These are phyloP conservation scores for Heterotis niloticus DNA, from an alignment of 2,113 vertebrate species.

Conservation along the genomic window DNA sequence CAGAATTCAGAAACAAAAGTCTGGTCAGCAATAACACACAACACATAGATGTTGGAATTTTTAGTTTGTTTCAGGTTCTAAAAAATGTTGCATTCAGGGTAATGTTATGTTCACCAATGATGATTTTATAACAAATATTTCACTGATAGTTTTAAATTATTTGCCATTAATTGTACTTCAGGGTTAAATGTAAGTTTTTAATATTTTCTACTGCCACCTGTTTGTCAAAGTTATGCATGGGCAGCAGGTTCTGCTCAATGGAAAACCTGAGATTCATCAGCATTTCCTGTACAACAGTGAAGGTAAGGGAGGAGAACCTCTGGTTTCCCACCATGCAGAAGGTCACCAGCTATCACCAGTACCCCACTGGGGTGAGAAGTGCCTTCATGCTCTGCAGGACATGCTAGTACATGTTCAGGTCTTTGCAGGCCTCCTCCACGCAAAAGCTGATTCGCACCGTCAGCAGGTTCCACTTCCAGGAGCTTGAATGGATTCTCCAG, in stretches of 20 bases:
- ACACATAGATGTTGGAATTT: no score
- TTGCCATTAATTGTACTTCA: no score
- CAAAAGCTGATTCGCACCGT: constrained; percentile 58
- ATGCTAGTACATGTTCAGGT: constrained; percentile 37
- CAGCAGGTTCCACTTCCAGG: constrained; percentile 11
- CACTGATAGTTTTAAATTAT: no score
- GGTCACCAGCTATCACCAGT: constrained; percentile 48
- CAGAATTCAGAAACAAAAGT: no score
- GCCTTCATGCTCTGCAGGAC: constrained; percentile 44
- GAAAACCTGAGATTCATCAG: constrained; percentile 43
- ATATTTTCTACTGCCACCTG: background rate
- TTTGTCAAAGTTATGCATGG: background rate
- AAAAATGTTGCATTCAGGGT: no score
- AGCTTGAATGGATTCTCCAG: constrained; percentile 46
- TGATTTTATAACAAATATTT: no score
- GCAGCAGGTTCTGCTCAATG: constrained; percentile 34
- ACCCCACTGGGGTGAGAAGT: constrained; percentile 53
- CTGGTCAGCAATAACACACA: no score
- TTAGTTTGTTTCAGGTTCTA: no score
- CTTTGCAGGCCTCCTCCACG: constrained; percentile 54
- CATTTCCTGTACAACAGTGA: constrained; percentile 36
- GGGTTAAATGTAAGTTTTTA: no score
- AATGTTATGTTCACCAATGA: no score
- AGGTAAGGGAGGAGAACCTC: constrained; percentile 52
- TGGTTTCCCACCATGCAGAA: constrained; percentile 50